Conservation (phyloP, 1,140 invertebrate genomes). For the Calliopsis andreniformis region DNA sequence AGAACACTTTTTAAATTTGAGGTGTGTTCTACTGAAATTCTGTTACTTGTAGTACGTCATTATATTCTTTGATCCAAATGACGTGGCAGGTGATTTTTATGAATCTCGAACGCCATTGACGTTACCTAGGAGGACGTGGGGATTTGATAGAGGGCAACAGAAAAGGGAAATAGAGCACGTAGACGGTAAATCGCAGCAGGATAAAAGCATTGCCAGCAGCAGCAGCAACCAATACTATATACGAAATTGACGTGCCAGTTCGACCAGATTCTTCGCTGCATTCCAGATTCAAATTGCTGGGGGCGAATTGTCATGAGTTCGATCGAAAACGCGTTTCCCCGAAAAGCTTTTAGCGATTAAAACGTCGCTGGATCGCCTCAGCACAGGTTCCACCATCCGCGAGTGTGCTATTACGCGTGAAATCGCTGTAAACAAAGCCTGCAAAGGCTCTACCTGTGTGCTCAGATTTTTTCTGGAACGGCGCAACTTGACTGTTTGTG, state of each 20-base stretch:
- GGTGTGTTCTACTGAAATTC: too few species aligned
- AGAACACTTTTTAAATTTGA: too few species aligned
- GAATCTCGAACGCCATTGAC: not conserved
- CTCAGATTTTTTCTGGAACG: not conserved
- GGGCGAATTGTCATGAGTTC: constrained; percentile 48
- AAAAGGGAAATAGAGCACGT: not conserved
- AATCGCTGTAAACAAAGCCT: not conserved
- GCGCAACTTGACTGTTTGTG: not conserved
- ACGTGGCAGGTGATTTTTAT: not conserved
- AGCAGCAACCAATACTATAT: too few species aligned
- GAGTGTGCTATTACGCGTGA: not conserved
- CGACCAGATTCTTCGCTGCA: constrained; percentile 29
- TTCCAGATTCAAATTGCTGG: constrained; percentile 41
- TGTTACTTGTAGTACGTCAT: too few species aligned
- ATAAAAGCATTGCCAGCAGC: constrained; percentile 41
- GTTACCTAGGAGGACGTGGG: not conserved
- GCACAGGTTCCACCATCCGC: not conserved
- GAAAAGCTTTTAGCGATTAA: constrained; percentile 57
- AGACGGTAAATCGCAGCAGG: constrained; percentile 36
- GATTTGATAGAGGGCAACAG: constrained; percentile 7
- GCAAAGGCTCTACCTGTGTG: not conserved
- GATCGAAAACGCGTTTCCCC: constrained; percentile 45
- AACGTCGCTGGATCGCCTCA: not conserved
- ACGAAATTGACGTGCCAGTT: constrained; percentile 32
- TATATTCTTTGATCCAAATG: constrained; percentile 4